These are phyloP conservation scores for Augochlorella aurata DNA, from an alignment of 2,888 invertebrate species.

Conservation along the genomic window DNA sequence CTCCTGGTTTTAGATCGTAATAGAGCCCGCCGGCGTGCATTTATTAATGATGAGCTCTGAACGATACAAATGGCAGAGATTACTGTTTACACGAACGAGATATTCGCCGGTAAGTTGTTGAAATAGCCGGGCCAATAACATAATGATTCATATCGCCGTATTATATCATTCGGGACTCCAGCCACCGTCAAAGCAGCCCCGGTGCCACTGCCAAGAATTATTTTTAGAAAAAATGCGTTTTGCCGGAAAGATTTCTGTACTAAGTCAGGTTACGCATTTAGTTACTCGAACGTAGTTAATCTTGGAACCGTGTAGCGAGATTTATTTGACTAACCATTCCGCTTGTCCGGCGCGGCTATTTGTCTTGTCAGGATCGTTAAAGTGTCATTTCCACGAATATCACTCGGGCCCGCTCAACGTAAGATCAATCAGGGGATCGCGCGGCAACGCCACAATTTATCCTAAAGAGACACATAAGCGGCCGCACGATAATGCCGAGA, in stretches of 20 bases:
- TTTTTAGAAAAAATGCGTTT: constrained; percentile 69
- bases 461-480: constrained; percentile 40
- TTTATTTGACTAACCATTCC: constrained; percentile 69
- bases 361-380: constrained; percentile 72
- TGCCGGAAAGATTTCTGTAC: constrained; percentile 68
- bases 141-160: constrained; percentile 58
- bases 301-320: constrained; percentile 70
- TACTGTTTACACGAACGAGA: constrained; percentile 44
- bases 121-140: constrained; percentile 47
- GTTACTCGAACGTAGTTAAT: constrained; percentile 69
- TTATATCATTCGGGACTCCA: constrained; percentile 64
- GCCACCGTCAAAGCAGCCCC: constrained; percentile 52
- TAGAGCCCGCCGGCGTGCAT: not conserved
- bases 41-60: constrained; percentile 16
- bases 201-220: constrained; percentile 65
- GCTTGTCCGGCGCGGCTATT: constrained; percentile 68
- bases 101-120: constrained; percentile 44
- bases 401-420: constrained; percentile 49
- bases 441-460: constrained; percentile 54
- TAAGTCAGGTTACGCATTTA: constrained; percentile 65
- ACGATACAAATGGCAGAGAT: constrained; percentile 18
- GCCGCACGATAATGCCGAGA: not conserved
- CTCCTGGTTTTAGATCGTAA: constrained; percentile 7
- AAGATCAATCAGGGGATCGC: constrained; percentile 62
- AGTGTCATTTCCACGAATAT: constrained; percentile 74